Percentiles rank a stretch among this genome's conserved stretches.
phyloP scores from a whole-genome alignment of 2,888 invertebrate species.

The Isoperla grammatica region DNA sequence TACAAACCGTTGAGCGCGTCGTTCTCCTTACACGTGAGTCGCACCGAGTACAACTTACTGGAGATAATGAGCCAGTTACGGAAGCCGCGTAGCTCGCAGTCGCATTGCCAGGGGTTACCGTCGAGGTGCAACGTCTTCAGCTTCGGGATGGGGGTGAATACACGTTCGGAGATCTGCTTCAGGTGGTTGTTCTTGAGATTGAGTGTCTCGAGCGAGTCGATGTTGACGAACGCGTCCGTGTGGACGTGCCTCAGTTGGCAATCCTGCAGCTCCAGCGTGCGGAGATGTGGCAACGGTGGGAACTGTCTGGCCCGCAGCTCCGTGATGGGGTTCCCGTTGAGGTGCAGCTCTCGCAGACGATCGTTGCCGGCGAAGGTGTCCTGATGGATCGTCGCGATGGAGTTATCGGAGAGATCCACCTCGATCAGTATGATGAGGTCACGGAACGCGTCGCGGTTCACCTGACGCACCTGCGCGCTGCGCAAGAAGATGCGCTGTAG shows the following conservation, averaged over 20 bases:
- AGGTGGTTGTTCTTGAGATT: constrained; percentile 77
- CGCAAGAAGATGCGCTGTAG: constrained; percentile 77
- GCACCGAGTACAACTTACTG: constrained; percentile 69
- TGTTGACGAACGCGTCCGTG: constrained; percentile 67
- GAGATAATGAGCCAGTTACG: constrained; percentile 72
- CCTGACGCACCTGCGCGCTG: constrained; percentile 65
- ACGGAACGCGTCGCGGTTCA: constrained; percentile 79
- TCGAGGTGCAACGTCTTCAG: constrained; percentile 76
- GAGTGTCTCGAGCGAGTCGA: constrained; percentile 66
- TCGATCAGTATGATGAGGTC: constrained; percentile 81
- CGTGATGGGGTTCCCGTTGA: constrained; percentile 78
- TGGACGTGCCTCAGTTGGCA: constrained; percentile 73
- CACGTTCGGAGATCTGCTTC: constrained; percentile 59
- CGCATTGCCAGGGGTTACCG: constrained; percentile 86
- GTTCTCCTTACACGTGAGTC: constrained; percentile 57
- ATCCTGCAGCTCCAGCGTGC: constrained; percentile 71
- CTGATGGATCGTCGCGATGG: constrained; percentile 64
- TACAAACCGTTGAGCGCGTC: constrained; percentile 66
- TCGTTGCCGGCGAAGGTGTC: constrained; percentile 82
- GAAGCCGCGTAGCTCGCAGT: constrained; percentile 78
- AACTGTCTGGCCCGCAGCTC: constrained; percentile 71
- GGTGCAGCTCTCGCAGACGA: constrained; percentile 66
- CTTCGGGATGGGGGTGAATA: constrained; percentile 65
- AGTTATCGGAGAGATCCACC: constrained; percentile 80
- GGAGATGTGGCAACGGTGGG: constrained; percentile 71